Evolutionary conservation across 2,797 vertebrate species (phyloP), one percentile per base, ranked within the genome.

Genomic region (Pseudomugil gertrudae): DNA sequence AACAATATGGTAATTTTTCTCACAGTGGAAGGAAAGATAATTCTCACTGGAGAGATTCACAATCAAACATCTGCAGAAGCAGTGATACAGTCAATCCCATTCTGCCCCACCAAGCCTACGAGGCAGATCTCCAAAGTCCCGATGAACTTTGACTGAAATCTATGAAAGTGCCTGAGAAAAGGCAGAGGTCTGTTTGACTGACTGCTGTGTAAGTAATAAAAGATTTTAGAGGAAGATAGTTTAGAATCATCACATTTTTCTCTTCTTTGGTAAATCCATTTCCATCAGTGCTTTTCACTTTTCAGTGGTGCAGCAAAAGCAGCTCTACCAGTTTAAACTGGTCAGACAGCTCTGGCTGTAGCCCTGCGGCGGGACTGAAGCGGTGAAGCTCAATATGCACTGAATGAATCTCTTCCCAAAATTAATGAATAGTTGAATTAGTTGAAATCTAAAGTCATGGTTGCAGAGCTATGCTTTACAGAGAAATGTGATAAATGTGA

Each of bases 311-410:
- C 40, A 3, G 75, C 52, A 84, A 86, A 85, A 70, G 75, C 76
- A 83, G 85, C 77, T 89, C 66, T 81, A 74, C 66, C 76, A 76
- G 60, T 81, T 72, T 9, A 43, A 84, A 79, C 65, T 66, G 70
- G 55, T 73, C 56, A 0, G 26, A 73, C 19, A 63, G 19, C 48
- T 66, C 45, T 60, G 38, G 63, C 66, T 67, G 73, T 36, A 26
- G 79, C 51, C 61, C 26, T 29, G 38, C 57, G 52, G 67, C 71
- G 32, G 13, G n/a, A 63, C 66, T 59, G 38, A 68, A 69, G 32
- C 47, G 47, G 66, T 69, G 32, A 43, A 57, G 66, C 32, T 54
- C 65, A 43, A 72, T 80, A 48, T 71, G 24, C 23, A 19, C 59
- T 52, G 36, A 38, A 56, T 71, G 70, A 59, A 66, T 29, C 47